Evolutionary conservation across 2,797 vertebrate species (phyloP).

Genomic region (Pseudocheirus occidentalis): DNA sequence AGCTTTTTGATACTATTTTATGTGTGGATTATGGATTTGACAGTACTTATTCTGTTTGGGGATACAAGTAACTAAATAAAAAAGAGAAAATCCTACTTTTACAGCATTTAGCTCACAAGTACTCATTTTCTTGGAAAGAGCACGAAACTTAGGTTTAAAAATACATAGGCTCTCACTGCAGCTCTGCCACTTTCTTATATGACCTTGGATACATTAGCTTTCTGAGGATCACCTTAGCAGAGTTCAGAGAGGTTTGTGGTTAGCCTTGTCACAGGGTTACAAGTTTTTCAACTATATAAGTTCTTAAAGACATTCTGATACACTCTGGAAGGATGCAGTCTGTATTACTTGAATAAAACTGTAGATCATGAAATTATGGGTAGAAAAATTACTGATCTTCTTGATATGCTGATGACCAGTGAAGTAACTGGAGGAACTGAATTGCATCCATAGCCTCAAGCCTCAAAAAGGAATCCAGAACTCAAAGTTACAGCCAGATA

Average conservation of each 20-base stretch:
- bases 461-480: neutral
- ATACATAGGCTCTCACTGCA: neutral
- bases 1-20: neutral
- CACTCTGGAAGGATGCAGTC: neutral
- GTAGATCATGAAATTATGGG: neutral
- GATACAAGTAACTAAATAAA: slow-evolving; percentile 36
- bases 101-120: slow-evolving; percentile 9
- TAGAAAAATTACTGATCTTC: neutral
- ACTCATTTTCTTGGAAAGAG: slow-evolving; percentile 17
- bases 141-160: slow-evolving; percentile 31
- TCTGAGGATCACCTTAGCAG: neutral
- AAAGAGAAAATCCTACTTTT: slow-evolving; percentile 30
- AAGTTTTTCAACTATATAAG: slow-evolving; percentile 24
- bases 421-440: neutral
- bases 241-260: neutral
- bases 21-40: neutral
- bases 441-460: neutral
- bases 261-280: slow-evolving; percentile 16
- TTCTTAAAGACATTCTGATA: neutral
- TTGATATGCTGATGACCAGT: neutral
- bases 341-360: neutral
- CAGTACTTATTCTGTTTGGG: slow-evolving; percentile 38
- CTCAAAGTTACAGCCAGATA: neutral
- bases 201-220: neutral
- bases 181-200: neutral